Evolutionary conservation across 2,888 invertebrate species (phyloP), one percentile per base, ranked within the genome.

Genomic region (Furcula furcula): DNA sequence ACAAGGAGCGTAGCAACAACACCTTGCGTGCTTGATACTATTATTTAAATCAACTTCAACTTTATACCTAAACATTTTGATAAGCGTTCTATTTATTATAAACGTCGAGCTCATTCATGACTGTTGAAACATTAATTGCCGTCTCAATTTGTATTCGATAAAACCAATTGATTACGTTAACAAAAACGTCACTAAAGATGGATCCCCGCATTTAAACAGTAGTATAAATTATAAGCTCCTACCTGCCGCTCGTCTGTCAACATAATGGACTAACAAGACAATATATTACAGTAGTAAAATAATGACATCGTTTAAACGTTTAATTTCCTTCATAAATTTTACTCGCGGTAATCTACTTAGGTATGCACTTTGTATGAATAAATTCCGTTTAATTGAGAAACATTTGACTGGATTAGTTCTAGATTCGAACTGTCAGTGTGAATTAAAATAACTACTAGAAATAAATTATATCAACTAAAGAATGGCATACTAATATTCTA

Each of bases 101-200:
- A 4, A 20, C 22, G 11, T 22, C 7, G 12, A 29, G 25, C 29
- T 29, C 29, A 7, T 26, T 48, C 20, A 26, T n/a, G n/a, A n/a
- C n/a, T n/a, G 20, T 30, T 11, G 23, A 36, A 34, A 36, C 31
- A 46, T 37, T 40, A 46, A 50, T 41, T 33, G 39, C 36, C 3
- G 29, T 23, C 31, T 42, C 39, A 42, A 50, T 46, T 50, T 42
- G 42, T 34, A 31, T 7, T 22, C 36, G 35, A 42, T 46, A 50
- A 46, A 50, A 31, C 28, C 25, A 36, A 43, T 50, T 40, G 43
- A 40, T 46, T 50, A 37, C 46, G 46, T 42, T 39, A 37, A 50
- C 36, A 42, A 50, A 40, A 50, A 40, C 46, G 37, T 20, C 29
- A 11, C 26, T 38, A 20, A 23, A 40, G 36, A 40, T 29, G 19